Percentiles rank a stretch among this genome's conserved stretches.
phyloP scores from a whole-genome alignment of 2,888 invertebrate species.

The Heliothis peltigera region DNA sequence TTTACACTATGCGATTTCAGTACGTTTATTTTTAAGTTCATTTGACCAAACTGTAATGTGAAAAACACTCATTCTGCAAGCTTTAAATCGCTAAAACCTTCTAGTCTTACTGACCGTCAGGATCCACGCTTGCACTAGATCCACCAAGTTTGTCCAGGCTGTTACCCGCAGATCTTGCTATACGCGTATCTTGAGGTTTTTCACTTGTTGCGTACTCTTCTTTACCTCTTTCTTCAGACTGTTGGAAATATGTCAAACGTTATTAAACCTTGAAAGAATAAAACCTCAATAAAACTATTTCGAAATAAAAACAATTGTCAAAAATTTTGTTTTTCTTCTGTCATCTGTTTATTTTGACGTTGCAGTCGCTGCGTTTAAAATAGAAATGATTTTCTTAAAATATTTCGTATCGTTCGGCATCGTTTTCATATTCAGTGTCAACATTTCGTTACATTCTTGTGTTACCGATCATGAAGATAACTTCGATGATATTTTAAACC shows the following conservation, averaged over 20 bases:
- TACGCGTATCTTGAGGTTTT: slow-evolving; percentile 86
- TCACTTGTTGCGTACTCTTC: slow-evolving; percentile 90
- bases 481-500: slow-evolving; percentile 18
- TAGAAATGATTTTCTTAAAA: slow-evolving; percentile 15
- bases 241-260: slow-evolving; percentile 14
- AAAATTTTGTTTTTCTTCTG: not conserved
- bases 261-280: not conserved
- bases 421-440: slow-evolving; percentile 4
- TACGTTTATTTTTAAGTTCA: too few relatives aligned
- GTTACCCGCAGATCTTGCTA: slow-evolving; percentile 93
- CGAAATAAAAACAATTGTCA: not conserved
- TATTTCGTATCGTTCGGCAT: not conserved
- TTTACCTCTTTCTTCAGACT: slow-evolving; percentile 94
- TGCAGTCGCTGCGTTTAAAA: not conserved
- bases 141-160: slow-evolving; percentile 92
- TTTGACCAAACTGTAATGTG: too few relatives aligned
- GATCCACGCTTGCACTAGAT: slow-evolving; percentile 92
- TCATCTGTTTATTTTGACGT: not conserved
- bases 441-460: slow-evolving; percentile 5
- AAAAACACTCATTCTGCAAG: not conserved
- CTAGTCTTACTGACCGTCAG: slow-evolving; percentile 77
- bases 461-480: slow-evolving; percentile 8
- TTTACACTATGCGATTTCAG: too few relatives aligned
- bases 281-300: slow-evolving; percentile 1
- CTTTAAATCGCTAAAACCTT: slow-evolving; percentile 23